Evolutionary conservation across 2,113 vertebrate genomes (phyloP), one percentile per base, ranked within the genome.

Genomic region (Lynx canadensis): DNA sequence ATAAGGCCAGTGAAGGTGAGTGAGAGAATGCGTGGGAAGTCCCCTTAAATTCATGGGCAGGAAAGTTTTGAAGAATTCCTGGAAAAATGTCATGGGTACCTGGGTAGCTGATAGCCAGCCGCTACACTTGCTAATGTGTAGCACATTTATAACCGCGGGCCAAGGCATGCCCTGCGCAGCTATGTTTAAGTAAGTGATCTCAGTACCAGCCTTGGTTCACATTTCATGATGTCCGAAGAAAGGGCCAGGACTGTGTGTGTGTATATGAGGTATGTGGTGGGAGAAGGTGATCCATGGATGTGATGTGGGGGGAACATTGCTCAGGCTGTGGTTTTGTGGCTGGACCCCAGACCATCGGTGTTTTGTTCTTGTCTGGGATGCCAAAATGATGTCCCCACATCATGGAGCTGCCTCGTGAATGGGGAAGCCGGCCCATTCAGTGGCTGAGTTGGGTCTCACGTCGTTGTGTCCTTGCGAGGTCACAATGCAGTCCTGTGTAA

Each of bases 11-110:
- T 66, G 31, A 68, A 19, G 45, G 38, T 74, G 73, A 16, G 8
- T 38, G 80, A 66, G 31, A 38, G 36, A 60, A 66, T 89, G 21
- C 38, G n/a, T 71, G 31, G 83, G 36, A 91, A 88, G 23, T 76
- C 50, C 76, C 52, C 33, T 78, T 85, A 66, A 48, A 23, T 76
- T 63, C 45, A 12, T 10, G 50, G 36, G 4, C 69, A 60, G 79
- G 83, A 31, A 48, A 80, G 41, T 90, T 93, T 85, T 79, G 80
- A 93, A 78, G 81, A 97, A 68, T 80, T 92, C 31, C 23, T 80
- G 45, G 48, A 78, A 78, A 36, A 88, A 88, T 83, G 50, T 89
- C 83, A 15, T 71, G 60, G 45, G 31, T 36, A 29, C 69, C 65
- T 93, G 71, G 50, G 63, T 71, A 93, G 50, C 19, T 66, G 36